Base-by-base conservation (phyloP, 92 coral and sea anemone genomes). In the Umimayanthus kanabou region DNA sequence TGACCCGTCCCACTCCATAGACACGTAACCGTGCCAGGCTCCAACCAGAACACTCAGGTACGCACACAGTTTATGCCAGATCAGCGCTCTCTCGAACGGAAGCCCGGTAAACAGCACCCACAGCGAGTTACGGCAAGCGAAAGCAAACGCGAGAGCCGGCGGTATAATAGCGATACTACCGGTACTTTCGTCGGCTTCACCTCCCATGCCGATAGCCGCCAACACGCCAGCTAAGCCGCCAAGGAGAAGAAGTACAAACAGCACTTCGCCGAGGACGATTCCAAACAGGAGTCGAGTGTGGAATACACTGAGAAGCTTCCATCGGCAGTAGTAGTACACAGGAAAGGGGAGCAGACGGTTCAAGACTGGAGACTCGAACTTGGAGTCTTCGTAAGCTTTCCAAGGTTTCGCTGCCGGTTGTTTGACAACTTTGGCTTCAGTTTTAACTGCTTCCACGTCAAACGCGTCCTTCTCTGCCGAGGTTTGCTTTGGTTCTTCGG, bases 221-320 rank as follows among this genome's bases (percentile, higher is more conserved):
- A 93, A 61, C 73, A 66, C 78, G 2, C 76, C 93, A 3, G 93
- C 93, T 1, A 93, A 89, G 3, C 92, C 92, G 0, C 95, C 93
- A 57, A 93, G 30, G 70, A 93, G 92, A 22, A 86, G 72, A 4
- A 91, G 91, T 42, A 93, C 85, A 64, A 89, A 81, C 61, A 93
- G 57, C 80, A 93, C 79, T 82, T 93, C 95, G 26, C 93, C 95
- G 73, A 93, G 92, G 9, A 93, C 95, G 9, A 93, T 82, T 7
- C 93, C 95, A 43, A 91, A 93, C 72, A 91, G 76, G 20, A 93
- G 86, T n/a, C 95, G 89, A 71, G 95, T 86, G 71, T 93, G 93
- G 76, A 91, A 93, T 18, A 93, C 49, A 55, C 74, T 55, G 13
- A 93, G 91, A 47, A 83, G 73, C 76, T 93, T 88, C 95, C 95